Conservation (phyloP, 2,113 vertebrate genomes). For the Oreochromis niloticus region DNA sequence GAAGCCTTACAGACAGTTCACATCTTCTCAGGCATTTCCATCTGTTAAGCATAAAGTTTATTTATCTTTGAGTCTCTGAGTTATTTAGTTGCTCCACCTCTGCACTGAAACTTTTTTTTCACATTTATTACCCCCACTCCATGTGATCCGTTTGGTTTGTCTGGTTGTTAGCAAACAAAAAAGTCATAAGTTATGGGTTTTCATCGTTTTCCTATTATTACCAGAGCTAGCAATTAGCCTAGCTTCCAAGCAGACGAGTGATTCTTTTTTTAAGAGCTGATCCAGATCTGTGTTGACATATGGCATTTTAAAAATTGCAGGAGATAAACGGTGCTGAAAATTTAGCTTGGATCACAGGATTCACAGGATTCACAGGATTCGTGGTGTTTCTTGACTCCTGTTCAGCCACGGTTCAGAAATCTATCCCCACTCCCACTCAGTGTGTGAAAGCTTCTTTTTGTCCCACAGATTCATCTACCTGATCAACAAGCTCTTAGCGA, state of each 20-base stretch:
- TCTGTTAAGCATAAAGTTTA: conserved; percentile 2
- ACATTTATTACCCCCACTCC: background rate
- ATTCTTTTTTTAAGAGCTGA: background rate
- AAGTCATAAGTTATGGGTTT: background rate
- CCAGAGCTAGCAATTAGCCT: background rate
- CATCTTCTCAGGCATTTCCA: background rate
- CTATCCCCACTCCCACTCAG: background rate
- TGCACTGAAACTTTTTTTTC: fast-evolving
- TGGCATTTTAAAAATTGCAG: background rate
- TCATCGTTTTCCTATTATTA: background rate
- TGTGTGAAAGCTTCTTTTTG: background rate
- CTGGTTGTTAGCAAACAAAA: background rate
- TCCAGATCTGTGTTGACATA: background rate
- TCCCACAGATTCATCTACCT: background rate
- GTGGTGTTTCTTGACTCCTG: background rate
- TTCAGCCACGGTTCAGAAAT: background rate
- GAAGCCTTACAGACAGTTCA: background rate
- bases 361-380: background rate
- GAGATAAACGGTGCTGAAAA: background rate
- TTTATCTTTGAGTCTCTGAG: conserved; percentile 17
- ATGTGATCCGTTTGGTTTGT: background rate
- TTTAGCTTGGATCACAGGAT: background rate
- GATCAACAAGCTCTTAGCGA: background rate
- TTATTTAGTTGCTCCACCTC: background rate
- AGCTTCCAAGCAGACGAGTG: background rate